Conservation (phyloP, 92 coral and sea anemone genomes). For the Porites lobata region DNA sequence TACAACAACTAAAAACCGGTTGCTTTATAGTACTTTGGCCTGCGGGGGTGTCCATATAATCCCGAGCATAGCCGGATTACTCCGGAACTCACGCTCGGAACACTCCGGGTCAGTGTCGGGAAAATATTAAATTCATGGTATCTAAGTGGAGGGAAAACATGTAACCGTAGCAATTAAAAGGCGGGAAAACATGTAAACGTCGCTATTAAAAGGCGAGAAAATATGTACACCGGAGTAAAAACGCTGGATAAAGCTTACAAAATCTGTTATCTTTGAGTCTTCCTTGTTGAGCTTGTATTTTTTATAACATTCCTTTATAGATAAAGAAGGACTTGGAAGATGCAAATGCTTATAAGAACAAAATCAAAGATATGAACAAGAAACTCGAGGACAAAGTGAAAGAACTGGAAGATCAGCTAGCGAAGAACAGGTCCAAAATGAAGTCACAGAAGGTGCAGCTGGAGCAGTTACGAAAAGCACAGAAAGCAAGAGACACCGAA, state of each 20-base stretch:
- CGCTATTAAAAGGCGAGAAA: neutral
- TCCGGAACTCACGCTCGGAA: no score
- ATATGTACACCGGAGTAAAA: neutral
- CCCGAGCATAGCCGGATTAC: no score
- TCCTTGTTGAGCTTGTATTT: neutral
- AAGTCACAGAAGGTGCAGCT: conserved; percentile 81
- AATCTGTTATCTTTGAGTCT: neutral
- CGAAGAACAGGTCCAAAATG: conserved; percentile 62
- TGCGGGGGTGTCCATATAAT: no score
- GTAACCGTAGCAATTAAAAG: neutral
- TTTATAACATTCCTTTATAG: conserved; percentile 31
- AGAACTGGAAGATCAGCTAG: conserved; percentile 66
- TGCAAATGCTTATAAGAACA: conserved; percentile 60
- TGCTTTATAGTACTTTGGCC: neutral
- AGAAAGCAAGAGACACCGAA: conserved; percentile 74
- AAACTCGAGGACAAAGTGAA: conserved; percentile 75
- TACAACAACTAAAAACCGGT: neutral
- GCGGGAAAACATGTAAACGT: neutral
- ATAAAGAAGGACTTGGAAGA: conserved; percentile 89
- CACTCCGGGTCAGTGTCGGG: no score
- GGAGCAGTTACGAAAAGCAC: conserved; percentile 72
- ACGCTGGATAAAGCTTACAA: neutral
- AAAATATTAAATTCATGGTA: no score
- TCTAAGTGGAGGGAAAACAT: no score
- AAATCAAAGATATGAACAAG: conserved; percentile 77